A percentile compares a stretch with the other conserved stretches of the same genome.
Evolutionary conservation across 2,797 vertebrate species (phyloP).

Genomic region (Momotus momota): DNA sequence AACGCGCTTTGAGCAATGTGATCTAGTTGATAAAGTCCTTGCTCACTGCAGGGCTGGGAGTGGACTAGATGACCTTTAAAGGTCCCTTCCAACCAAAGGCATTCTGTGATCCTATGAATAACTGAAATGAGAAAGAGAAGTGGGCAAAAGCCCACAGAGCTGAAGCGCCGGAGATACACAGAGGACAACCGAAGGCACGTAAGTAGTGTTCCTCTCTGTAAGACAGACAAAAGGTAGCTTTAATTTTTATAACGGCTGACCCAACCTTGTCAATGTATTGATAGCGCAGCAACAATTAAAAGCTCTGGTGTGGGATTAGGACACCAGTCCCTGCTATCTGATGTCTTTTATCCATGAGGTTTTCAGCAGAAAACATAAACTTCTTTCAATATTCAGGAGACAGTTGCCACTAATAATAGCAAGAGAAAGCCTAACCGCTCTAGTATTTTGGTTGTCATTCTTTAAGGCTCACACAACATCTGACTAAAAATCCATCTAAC

Average conservation of each 20-base stretch:
- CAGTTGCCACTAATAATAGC: background rate
- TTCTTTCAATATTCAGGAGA: slow-evolving; percentile 22
- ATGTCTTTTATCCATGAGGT: background rate
- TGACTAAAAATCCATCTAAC: slow-evolving; percentile 64
- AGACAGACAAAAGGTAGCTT: background rate
- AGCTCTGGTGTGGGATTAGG: background rate
- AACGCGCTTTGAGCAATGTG: background rate
- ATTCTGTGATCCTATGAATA: background rate
- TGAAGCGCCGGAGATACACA: rapidly evolving
- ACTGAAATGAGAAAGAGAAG: background rate
- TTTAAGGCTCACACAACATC: background rate
- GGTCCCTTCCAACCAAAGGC: background rate
- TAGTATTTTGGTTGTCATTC: background rate
- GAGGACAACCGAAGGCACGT: background rate
- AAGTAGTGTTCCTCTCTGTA: background rate
- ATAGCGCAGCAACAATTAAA: background rate
- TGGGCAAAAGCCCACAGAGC: background rate
- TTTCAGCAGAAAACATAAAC: background rate
- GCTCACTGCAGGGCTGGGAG: background rate
- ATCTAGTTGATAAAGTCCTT: background rate
- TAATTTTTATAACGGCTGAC: background rate
- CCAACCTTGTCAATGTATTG: background rate
- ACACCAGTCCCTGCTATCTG: background rate
- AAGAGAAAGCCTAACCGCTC: slow-evolving; percentile 15
- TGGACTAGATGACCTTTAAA: background rate